Conservation (phyloP, 2,888 invertebrate species). For the Amphipoea oculea region DNA sequence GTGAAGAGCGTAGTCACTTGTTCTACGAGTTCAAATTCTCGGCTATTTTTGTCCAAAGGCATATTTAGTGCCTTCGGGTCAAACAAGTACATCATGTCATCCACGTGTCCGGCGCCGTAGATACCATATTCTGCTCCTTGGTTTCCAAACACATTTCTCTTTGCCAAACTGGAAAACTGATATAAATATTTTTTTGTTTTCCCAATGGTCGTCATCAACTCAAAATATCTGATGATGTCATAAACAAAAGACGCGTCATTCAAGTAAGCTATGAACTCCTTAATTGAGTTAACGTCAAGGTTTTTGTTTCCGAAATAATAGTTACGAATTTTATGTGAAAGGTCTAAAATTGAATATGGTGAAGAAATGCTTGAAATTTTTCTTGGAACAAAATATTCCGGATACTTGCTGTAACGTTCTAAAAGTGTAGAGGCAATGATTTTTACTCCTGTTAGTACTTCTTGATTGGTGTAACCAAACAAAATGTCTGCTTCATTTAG, state of each 20-base stretch:
- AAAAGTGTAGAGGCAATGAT: background rate
- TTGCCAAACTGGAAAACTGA: constrained; percentile 33
- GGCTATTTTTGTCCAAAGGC: constrained; percentile 8
- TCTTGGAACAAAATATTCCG: constrained; percentile 29
- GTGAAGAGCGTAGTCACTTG: constrained; percentile 24
- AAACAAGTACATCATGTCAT: constrained; percentile 28
- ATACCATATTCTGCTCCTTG: constrained; percentile 23
- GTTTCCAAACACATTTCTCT: constrained; percentile 26
- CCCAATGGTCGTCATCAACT: background rate
- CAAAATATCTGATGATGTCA: constrained; percentile 23
- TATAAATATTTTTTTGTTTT: constrained; percentile 22
- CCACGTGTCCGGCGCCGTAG: constrained; percentile 20
- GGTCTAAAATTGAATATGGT: constrained; percentile 18
- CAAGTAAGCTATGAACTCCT: constrained; percentile 16
- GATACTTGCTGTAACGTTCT: constrained; percentile 20
- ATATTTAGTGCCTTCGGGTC: constrained; percentile 23
- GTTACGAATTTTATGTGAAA: constrained; percentile 30
- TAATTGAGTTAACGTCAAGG: constrained; percentile 1
- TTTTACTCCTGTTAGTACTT: background rate
- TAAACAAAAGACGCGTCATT: constrained; percentile 17
- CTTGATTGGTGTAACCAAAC: constrained; percentile 41
- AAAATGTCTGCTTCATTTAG: constrained; percentile 37
- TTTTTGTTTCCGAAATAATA: constrained; percentile 36
- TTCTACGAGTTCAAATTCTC: constrained; percentile 27
- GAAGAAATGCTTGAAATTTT: constrained; percentile 7